These are phyloP conservation scores for Pterocles gutturalis DNA, from an alignment of 2,113 vertebrate genomes.

Conservation along the genomic window DNA sequence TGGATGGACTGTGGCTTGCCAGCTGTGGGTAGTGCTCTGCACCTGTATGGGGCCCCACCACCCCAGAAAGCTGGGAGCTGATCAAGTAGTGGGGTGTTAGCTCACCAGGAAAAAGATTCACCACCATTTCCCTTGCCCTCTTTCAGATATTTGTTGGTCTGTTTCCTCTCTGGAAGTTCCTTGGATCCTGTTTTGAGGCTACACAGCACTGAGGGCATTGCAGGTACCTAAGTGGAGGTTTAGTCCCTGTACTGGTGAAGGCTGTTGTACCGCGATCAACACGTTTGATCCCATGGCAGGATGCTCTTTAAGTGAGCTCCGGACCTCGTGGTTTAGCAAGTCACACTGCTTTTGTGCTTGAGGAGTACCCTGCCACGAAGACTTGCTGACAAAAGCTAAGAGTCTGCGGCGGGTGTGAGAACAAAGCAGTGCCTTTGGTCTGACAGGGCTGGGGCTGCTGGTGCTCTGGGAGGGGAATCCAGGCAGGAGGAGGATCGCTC, in stretches of 20 bases:
- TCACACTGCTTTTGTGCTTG: background rate
- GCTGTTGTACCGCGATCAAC: background rate
- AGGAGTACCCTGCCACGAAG: background rate
- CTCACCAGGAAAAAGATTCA: background rate
- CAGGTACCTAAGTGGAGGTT: background rate
- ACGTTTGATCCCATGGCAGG: background rate
- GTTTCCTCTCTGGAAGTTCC: background rate
- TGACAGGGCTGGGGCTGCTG: background rate
- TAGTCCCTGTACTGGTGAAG: background rate
- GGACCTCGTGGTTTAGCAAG: background rate
- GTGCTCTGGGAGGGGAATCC: background rate
- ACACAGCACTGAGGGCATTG: background rate
- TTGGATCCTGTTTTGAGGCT: background rate
- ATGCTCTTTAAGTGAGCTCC: background rate
- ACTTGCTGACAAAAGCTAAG: background rate
- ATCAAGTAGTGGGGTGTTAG: background rate
- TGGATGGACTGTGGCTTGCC: background rate
- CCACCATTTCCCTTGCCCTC: background rate
- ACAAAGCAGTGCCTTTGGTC: background rate
- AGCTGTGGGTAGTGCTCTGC: background rate
- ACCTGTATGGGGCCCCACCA: background rate
- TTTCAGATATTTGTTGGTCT: background rate
- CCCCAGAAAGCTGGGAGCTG: background rate
- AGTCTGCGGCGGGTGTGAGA: background rate
- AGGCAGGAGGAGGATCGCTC: background rate